These are phyloP conservation scores for Lasioglossum marginatum DNA, from an alignment of 2,888 invertebrate species.

Conservation along the genomic window DNA sequence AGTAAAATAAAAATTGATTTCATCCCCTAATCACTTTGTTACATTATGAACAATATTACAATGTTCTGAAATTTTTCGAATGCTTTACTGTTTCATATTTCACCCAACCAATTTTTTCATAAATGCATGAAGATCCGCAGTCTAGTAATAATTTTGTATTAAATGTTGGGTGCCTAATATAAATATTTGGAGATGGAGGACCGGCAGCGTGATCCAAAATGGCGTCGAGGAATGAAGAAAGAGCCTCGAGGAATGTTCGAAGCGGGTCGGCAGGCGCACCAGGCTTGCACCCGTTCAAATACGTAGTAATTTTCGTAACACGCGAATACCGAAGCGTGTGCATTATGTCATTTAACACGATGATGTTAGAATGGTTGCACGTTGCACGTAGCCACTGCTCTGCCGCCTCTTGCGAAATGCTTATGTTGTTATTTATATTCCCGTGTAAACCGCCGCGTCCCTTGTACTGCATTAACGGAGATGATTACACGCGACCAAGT, in stretches of 20 bases:
- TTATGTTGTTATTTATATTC: conserved; percentile 56
- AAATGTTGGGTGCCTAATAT: neutral
- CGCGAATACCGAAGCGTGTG: conserved; percentile 8
- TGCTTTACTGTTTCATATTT: too few species aligned
- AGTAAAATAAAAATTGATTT: too few species aligned
- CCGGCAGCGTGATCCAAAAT: neutral
- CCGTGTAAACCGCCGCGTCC: conserved; percentile 42
- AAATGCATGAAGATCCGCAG: too few species aligned
- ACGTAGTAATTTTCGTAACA: conserved; percentile 38
- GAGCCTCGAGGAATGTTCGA: neutral
- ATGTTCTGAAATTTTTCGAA: too few species aligned
- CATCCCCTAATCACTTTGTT: too few species aligned
- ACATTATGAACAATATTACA: too few species aligned
- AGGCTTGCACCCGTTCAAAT: neutral
- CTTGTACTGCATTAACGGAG: conserved; percentile 34
- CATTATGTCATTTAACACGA: conserved; percentile 44
- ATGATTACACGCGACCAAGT: conserved; percentile 51
- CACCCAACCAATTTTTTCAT: too few species aligned
- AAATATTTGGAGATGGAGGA: neutral
- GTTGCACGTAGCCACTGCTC: conserved; percentile 3
- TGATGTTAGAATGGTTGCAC: conserved; percentile 38
- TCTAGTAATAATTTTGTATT: neutral
- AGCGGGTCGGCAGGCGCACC: neutral
- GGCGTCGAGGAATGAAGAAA: neutral
- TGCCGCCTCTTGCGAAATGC: conserved; percentile 30